Base-by-base conservation (phyloP, 2,113 vertebrate species). In the Pachycephala philippinensis region DNA sequence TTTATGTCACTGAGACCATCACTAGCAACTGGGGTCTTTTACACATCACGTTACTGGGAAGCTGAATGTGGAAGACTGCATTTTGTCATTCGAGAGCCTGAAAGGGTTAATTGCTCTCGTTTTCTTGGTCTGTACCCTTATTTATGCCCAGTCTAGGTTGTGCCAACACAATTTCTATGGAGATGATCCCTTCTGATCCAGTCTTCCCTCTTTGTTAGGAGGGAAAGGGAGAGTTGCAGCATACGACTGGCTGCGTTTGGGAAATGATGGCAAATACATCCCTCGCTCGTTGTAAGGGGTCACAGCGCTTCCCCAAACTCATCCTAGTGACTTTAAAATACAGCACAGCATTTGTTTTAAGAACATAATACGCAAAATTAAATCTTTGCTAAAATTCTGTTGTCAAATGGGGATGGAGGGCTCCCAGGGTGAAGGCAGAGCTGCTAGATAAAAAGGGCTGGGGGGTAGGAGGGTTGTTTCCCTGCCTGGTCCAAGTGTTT, bases 101-200 rank as follows among this genome's bases (percentile, higher is more conserved):
- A 95, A 97, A 84, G 92, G 76, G 90, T 97, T 96, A 97, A 97
- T 94, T 31, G 90, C 88, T 89, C 90, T 94, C 42, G 0, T 96
- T 82, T 96, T 93, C 93, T 94, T 94, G 82, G 90, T 93, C 92
- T 94, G 92, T 72, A 95, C 96, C 90, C 96, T 95, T 96, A 94
- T 96, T 96, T 97, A 96, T 97, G 96, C 96, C 96, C 96, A 94
- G 90, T 66, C 72, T 87, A 82, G 69, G 72, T 89, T 84, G 92
- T 97, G 95, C 96, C 96, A 96, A 96, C 88, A 95, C 94, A 96
- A 97, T 97, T 97, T 97, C 96, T 96, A 97, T 97, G 96, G 96
- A 97, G 96, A 96, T 97, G 96, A 97, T 96, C 96, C 93, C 77
- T 89, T 94, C 95, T 96, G 92, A 97, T 96, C 95, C 95, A 95